phyloP scores from a whole-genome alignment of 2,888 invertebrate genomes.

The Torymus texanus region DNA sequence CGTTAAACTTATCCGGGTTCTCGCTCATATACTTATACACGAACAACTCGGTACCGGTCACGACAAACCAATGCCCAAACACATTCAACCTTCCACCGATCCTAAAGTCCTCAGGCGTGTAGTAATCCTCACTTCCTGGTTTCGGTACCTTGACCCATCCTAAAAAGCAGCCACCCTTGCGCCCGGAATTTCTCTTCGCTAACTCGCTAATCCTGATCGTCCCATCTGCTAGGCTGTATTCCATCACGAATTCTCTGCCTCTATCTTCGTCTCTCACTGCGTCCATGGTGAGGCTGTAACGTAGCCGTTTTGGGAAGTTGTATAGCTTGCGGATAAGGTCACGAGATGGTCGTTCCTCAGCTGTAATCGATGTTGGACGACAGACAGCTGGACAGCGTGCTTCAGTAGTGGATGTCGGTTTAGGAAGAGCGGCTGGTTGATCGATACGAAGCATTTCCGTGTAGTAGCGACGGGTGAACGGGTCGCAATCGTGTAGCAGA shows the following conservation, averaged over 20 bases:
- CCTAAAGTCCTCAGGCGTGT: constrained; percentile 86
- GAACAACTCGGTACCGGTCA: constrained; percentile 85
- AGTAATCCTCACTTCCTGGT: constrained; percentile 80
- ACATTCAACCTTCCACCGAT: constrained; percentile 85
- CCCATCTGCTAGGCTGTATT: constrained; percentile 86
- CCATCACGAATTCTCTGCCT: constrained; percentile 84
- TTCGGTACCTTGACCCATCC: constrained; percentile 81
- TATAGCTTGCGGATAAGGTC: constrained; percentile 82
- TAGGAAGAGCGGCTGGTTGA: constrained; percentile 72
- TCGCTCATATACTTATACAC: constrained; percentile 87
- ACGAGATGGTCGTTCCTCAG: too few relatives aligned
- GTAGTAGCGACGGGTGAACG: constrained; percentile 87
- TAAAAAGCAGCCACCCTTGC: constrained; percentile 84
- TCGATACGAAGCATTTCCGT: constrained; percentile 77
- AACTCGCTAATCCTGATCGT: constrained; percentile 85
- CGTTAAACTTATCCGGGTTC: constrained; percentile 84
- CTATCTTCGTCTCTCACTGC: constrained; percentile 87
- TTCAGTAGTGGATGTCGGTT: neutral
- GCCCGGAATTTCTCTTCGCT: constrained; percentile 84
- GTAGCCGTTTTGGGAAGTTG: constrained; percentile 80
- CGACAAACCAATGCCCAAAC: constrained; percentile 85
- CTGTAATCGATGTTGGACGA: too few relatives aligned
- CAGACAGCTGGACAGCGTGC: too few relatives aligned
- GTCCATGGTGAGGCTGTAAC: constrained; percentile 87
- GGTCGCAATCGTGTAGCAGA: constrained; percentile 87